Conservation (phyloP, 2,797 vertebrate species). For the Euthynnus affinis region DNA sequence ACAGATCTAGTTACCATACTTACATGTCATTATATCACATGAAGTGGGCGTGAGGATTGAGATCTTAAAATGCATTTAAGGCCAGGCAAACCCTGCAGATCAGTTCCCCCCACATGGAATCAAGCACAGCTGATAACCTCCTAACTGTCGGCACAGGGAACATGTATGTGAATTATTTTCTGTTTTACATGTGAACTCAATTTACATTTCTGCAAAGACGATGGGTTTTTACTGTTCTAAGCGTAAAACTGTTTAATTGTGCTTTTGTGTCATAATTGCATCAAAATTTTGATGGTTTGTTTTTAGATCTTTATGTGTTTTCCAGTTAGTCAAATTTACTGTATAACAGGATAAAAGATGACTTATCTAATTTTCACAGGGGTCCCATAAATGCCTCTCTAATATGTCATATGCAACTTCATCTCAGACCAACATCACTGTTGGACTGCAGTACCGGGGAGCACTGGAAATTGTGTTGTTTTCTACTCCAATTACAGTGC, state of each 20-base stretch:
- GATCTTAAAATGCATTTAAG: background rate
- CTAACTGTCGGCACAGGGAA: background rate
- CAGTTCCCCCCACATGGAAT: background rate
- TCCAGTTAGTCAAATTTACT: too few species aligned
- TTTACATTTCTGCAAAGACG: background rate
- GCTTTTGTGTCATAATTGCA: background rate
- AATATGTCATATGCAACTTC: slow-evolving; percentile 1
- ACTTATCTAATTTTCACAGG: too few species aligned
- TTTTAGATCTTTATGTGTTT: too few species aligned
- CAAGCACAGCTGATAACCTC: background rate
- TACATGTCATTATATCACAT: background rate
- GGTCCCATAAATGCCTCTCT: background rate
- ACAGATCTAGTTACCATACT: background rate
- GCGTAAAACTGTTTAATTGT: background rate
- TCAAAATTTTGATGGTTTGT: background rate
- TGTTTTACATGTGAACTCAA: background rate
- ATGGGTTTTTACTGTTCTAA: background rate
- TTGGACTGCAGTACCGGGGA: background rate
- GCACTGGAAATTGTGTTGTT: background rate
- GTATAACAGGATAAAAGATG: too few species aligned
- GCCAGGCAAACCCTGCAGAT: background rate
- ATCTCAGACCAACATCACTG: slow-evolving; percentile 1
- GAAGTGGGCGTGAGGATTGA: background rate
- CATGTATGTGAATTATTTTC: background rate
- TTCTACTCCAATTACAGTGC: background rate